phyloP scores from a whole-genome alignment of 2,113 vertebrate species.

The Chrysochloris asiatica region DNA sequence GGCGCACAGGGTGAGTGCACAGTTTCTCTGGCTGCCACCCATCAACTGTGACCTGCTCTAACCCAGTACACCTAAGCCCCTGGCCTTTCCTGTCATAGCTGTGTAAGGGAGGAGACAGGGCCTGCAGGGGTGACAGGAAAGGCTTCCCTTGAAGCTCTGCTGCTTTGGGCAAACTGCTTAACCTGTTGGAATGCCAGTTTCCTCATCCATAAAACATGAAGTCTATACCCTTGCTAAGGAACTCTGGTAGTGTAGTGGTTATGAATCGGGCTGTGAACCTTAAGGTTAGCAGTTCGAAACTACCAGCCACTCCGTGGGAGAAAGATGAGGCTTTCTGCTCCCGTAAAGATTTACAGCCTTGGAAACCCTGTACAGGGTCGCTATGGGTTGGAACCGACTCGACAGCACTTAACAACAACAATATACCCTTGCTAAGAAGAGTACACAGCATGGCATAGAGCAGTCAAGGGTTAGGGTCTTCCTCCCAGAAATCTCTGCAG shows the following conservation, averaged over 20 bases:
- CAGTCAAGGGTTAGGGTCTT: not conserved
- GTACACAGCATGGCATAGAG: fast-evolving
- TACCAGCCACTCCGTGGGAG: too few species aligned
- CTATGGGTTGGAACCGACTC: too few species aligned
- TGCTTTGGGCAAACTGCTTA: not conserved
- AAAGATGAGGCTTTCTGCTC: too few species aligned
- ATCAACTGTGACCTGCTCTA: not conserved
- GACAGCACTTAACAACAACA: too few species aligned
- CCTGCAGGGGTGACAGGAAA: not conserved
- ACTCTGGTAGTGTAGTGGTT: too few species aligned
- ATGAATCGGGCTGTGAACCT: too few species aligned
- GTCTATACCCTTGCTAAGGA: too few species aligned
- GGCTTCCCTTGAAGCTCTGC: not conserved
- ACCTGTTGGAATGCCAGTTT: not conserved
- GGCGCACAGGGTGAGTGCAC: not conserved
- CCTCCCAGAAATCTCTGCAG: not conserved
- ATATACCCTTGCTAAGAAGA: too few species aligned
- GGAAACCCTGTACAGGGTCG: too few species aligned
- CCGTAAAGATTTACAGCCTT: too few species aligned
- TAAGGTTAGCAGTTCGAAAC: too few species aligned
- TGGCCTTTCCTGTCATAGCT: not conserved
- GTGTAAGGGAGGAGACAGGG: not conserved
- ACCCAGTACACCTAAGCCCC: not conserved
- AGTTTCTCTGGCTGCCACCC: not conserved
- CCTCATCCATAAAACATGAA: not conserved